These are phyloP conservation scores for Lasius fuliginosus DNA, from an alignment of 2,888 invertebrate species.

Conservation along the genomic window DNA sequence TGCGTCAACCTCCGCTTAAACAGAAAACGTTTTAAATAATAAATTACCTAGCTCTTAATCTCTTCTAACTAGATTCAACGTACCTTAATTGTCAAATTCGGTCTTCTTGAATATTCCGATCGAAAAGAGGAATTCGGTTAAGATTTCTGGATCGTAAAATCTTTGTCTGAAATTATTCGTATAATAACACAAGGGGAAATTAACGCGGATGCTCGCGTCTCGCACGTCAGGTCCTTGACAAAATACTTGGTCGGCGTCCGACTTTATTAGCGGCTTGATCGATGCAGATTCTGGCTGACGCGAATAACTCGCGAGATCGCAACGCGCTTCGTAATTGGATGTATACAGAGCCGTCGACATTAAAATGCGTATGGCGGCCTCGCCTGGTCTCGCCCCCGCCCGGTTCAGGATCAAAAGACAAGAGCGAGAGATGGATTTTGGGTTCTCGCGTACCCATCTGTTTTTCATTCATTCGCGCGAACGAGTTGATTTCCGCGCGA, in stretches of 20 bases:
- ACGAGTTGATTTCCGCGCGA: conserved; percentile 62
- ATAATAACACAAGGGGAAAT: background rate
- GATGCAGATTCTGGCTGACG: conserved; percentile 49
- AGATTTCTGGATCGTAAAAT: background rate
- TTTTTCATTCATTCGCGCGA: conserved; percentile 72
- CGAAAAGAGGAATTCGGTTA: background rate
- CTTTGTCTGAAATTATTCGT: background rate
- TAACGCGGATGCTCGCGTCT: conserved; percentile 7
- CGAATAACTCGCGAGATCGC: conserved; percentile 47
- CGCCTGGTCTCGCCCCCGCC: background rate
- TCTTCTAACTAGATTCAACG: background rate
- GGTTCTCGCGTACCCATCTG: conserved; percentile 67
- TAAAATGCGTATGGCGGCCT: conserved; percentile 13
- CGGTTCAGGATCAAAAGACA: conserved; percentile 67
- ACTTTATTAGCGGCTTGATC: conserved; percentile 50
- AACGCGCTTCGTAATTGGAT: conserved; percentile 41
- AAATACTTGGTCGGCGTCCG: conserved; percentile 40
- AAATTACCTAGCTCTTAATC: background rate
- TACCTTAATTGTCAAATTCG: background rate
- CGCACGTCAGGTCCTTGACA: conserved; percentile 17
- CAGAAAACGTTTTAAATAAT: conserved; percentile 5
- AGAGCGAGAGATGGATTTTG: conserved; percentile 61
- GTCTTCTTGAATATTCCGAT: background rate
- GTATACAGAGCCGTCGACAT: conserved; percentile 32
- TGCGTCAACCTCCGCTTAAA: background rate